A percentile compares a stretch with the other conserved stretches of the same genome.
These are phyloP conservation scores for Stylophora pistillata DNA, from an alignment of 64 coral and sea anemone species.

Conservation along the genomic window DNA sequence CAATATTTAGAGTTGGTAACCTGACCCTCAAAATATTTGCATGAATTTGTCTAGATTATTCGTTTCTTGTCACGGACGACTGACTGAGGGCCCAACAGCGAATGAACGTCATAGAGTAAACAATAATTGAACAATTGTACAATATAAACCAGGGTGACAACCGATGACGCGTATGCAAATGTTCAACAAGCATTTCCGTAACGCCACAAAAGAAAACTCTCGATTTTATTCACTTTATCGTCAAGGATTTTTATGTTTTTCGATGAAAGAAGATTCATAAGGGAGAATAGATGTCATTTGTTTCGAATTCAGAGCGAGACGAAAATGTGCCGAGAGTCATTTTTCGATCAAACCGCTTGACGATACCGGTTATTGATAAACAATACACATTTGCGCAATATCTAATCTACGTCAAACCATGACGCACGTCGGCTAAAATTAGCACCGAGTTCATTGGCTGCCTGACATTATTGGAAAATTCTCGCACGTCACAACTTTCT, in stretches of 20 bases:
- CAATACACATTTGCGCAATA: constrained; percentile 87
- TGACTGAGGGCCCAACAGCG: constrained; percentile 26
- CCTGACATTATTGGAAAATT: constrained; percentile 44
- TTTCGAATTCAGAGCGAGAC: background rate
- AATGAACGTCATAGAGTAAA: constrained; percentile 50
- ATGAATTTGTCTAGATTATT: constrained; percentile 44
- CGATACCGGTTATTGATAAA: constrained; percentile 93
- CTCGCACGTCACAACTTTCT: constrained; percentile 38
- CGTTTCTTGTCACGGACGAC: constrained; percentile 27
- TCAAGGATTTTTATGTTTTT: background rate
- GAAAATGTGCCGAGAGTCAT: background rate
- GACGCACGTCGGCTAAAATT: constrained; percentile 87
- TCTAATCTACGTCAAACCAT: constrained; percentile 71
- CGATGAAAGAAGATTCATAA: background rate
- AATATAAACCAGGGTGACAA: constrained; percentile 48
- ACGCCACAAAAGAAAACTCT: constrained; percentile 38
- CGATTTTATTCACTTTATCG: background rate
- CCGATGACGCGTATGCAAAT: constrained; percentile 48
- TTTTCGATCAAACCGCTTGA: constrained; percentile 44
- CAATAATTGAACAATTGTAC: constrained; percentile 55
- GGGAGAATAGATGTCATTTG: background rate
- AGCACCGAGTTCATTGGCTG: constrained; percentile 72
- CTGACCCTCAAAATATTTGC: background rate
- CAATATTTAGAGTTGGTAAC: constrained; percentile 4
- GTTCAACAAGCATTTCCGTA: constrained; percentile 31